Conservation (phyloP, 2,113 vertebrate genomes). For the Larimichthys crocea region DNA sequence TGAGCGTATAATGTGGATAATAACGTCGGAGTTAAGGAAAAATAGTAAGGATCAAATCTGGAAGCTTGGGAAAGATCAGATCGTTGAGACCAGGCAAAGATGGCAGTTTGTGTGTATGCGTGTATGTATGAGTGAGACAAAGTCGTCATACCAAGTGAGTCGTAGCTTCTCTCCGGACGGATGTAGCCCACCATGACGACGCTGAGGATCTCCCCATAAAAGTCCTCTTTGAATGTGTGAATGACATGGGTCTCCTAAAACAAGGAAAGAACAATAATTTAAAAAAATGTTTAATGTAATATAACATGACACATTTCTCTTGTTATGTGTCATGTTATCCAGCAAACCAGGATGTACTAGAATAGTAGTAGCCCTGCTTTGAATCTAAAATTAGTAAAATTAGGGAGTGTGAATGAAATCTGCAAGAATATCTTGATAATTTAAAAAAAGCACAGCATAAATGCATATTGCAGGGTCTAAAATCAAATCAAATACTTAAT, state of each 20-base stretch:
- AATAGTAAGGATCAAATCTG: not conserved
- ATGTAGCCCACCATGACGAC: conserved; percentile 94
- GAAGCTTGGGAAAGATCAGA: not conserved
- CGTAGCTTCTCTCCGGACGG: conserved; percentile 92
- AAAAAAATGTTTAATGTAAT: not conserved
- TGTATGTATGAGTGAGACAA: not conserved
- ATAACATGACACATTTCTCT: not conserved
- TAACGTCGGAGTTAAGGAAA: not conserved
- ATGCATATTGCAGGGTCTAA: not conserved
- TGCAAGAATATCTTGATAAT: not conserved
- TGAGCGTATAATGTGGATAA: not conserved
- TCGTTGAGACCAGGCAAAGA: not conserved
- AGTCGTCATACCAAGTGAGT: conserved; percentile 88
- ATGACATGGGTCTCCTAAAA: conserved; percentile 95
- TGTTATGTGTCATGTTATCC: not conserved
- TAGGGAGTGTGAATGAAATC: not conserved
- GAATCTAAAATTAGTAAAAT: not conserved
- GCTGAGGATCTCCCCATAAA: conserved; percentile 93
- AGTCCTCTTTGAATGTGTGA: conserved; percentile 95
- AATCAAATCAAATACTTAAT: not conserved
- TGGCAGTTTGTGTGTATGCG: not conserved
- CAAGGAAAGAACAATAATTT: not conserved
- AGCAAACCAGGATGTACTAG: not conserved
- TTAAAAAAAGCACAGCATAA: not conserved
- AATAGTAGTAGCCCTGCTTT: not conserved